Percentiles rank a stretch among this genome's conserved stretches.
These are phyloP conservation scores for Cryptomyrus ogoouensis DNA, from an alignment of 2,113 vertebrate species.

Conservation along the genomic window DNA sequence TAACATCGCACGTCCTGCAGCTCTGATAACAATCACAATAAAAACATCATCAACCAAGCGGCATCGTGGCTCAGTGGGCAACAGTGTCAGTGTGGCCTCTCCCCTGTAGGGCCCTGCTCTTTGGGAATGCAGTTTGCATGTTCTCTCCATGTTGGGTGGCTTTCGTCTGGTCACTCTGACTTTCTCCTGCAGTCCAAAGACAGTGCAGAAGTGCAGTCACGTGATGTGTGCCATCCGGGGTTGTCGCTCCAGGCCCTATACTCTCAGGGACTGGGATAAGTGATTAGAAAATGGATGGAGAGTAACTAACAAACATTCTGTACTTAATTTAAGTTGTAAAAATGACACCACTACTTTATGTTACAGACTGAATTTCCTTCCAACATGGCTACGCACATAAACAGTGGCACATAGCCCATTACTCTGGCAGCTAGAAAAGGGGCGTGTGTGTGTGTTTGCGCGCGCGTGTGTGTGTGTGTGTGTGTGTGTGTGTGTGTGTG, in stretches of 20 bases:
- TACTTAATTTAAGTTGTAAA: not conserved
- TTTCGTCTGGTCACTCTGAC: not conserved
- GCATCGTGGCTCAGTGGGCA: not conserved
- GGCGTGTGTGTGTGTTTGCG: not conserved
- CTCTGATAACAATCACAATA: not conserved
- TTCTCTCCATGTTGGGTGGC: not conserved
- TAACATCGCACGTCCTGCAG: not conserved
- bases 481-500: not conserved
- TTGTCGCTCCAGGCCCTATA: not conserved
- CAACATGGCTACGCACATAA: not conserved
- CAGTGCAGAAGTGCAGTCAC: too few relatives aligned
- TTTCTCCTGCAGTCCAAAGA: not conserved
- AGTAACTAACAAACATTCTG: not conserved
- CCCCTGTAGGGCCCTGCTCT: not conserved
- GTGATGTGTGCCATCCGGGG: not conserved
- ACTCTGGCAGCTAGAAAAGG: not conserved
- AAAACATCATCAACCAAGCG: not conserved
- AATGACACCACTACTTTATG: not conserved
- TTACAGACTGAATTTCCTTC: not conserved
- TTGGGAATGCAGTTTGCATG: not conserved
- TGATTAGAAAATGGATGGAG: not conserved
- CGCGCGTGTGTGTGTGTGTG: constrained; percentile 1
- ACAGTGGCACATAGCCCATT: not conserved
- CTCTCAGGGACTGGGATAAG: not conserved
- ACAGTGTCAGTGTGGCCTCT: not conserved